Base-by-base conservation (phyloP, 2,888 invertebrate genomes). In the Ormyrus pomaceus region DNA sequence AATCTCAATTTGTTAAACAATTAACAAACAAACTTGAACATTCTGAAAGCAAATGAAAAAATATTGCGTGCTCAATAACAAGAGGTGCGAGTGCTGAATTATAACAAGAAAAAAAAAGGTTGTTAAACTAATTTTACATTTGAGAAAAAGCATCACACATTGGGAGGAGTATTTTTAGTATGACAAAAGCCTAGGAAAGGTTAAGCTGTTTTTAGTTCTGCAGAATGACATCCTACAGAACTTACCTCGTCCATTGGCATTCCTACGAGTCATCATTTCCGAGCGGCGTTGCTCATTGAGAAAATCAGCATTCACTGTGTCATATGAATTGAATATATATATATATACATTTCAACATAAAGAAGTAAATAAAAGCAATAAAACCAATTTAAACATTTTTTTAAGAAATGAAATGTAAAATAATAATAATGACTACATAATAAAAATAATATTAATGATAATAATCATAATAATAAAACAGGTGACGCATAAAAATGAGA, bases 231-330 rank as follows among this genome's bases (percentile, higher is more conserved):
- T 58, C 34, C 62, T 50, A 65, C 78, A 77, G 64, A 82, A 83
- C 86, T 86, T 87, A 89, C 89, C 88, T 88, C 86, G 84, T 84
- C 84, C 86, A 83, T 84, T 86, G 83, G 68, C 75, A 80, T 82
- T 82, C 76, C 84, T 83, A 79, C 86, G 84, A 76, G 85, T 84
- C 76, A 86, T 86, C 81, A 87, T 84, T 77, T 87, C 87, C 66
- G 84, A 83, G 79, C 88, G 88, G 74, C 89, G 84, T 88, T 88
- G 88, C 85, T 89, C 89, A 84, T 89, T 88, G 83, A 89, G 86
- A 85, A 88, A 89, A 82, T 88, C 86, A 83, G 86, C 86, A 74
- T 88, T 78, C 80, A 78, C 89, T 89, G 86, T 76, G 50, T 72
- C 76, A 83, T 77, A 86, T 61, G 64, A 81, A 81, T 73, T 73